Evolutionary conservation across 2,888 invertebrate species (phyloP), one percentile per base, ranked within the genome.

Genomic region (Creontiades dilutus): DNA sequence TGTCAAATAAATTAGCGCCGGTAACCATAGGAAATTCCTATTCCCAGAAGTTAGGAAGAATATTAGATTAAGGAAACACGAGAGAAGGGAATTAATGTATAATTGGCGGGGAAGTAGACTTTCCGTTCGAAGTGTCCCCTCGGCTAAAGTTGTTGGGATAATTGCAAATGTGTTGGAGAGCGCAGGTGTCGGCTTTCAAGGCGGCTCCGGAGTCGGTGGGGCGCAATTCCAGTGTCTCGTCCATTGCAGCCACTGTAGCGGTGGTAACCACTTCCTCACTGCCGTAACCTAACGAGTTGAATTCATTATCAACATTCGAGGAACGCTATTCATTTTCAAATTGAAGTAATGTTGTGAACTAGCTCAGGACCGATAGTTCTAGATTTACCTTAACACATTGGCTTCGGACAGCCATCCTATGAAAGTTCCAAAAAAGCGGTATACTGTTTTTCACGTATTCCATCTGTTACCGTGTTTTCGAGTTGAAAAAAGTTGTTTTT

Each of bases 51-150:
- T 68, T 23, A 23, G 27, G 19, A 68, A 23, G 68, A 68, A 68
- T 23, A 68, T 68, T 68, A 13, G 68, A 68, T 68, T 68, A 68
- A 23, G 68, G 68, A 27, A 7, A 37, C 37, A 37, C 37, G 37
- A 37, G 23, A 23, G 68, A 68, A 68, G 68, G 3, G 68, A 68
- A 68, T 68, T 68, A 68, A 23, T 11, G 19, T 68, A 23, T 68
- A 68, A 68, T 68, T 68, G 68, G 68, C 5, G 68, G 68, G 12
- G 68, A 68, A 68, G 68, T 68, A n/a, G 19, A 23, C 68, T 68
- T 68, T 13, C 27, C 27, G 68, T 19, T 23, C 23, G 5, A 9
- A 68, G 23, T 61, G 23, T 68, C 68, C 23, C 19, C 68, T 27
- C 19, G 11, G 9, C 19, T 23, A 7, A 68, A 68, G n/a, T 68